These are phyloP conservation scores for Cyclina sinensis DNA, from an alignment of 1,140 invertebrate species.

Conservation along the genomic window DNA sequence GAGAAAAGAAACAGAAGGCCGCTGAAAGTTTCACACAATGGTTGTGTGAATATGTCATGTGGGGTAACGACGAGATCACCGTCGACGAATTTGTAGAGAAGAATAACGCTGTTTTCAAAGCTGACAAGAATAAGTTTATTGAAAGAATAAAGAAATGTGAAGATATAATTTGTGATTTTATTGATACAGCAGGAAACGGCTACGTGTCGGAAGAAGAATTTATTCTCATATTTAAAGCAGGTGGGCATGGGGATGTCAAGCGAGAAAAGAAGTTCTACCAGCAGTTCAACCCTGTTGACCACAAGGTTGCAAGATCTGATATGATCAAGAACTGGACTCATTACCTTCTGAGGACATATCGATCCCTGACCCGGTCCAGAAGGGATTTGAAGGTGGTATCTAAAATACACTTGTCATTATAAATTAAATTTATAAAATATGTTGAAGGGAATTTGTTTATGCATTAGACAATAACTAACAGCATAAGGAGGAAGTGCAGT, in stretches of 20 bases:
- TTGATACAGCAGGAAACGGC: not conserved
- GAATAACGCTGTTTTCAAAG: no score
- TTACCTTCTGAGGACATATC: not conserved
- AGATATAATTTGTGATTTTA: not conserved
- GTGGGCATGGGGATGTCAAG: not conserved
- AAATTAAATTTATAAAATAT: no score
- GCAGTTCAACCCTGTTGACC: not conserved
- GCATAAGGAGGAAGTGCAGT: no score
- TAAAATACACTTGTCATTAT: no score
- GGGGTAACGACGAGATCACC: no score
- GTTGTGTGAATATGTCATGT: no score
- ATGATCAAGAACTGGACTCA: constrained; percentile 15
- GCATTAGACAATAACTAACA: no score
- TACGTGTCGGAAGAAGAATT: not conserved
- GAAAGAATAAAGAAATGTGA: not conserved
- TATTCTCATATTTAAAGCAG: not conserved
- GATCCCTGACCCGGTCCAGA: not conserved
- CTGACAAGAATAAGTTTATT: not conserved
- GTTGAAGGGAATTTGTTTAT: no score
- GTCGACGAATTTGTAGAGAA: no score
- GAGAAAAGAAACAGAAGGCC: not conserved
- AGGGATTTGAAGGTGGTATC: not conserved
- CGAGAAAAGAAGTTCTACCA: not conserved
- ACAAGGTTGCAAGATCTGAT: not conserved
- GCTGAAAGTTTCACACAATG: no score